Conservation (phyloP, 2,797 vertebrate species). For the Epinephelus awoara region DNA sequence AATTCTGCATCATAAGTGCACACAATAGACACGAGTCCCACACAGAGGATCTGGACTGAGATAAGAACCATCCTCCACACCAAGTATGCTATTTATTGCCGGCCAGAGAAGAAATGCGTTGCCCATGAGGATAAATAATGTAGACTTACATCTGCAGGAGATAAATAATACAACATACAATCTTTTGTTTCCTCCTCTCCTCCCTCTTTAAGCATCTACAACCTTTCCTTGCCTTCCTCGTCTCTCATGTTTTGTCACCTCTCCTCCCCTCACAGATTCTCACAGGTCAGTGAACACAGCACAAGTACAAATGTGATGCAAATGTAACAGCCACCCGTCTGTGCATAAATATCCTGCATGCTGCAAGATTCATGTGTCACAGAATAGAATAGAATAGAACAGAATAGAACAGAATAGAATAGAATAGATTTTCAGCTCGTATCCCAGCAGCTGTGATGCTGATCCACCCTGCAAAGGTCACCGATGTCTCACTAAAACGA, state of each 20-base stretch:
- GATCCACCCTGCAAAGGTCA: conserved; percentile 63
- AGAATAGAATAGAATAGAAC: neutral
- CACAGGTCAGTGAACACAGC: conserved; percentile 62
- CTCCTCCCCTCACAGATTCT: conserved; percentile 25
- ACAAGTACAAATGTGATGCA: conserved; percentile 46
- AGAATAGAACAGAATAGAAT: neutral
- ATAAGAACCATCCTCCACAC: conserved; percentile 8
- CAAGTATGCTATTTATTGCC: conserved; percentile 8
- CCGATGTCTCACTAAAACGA: conserved; percentile 11
- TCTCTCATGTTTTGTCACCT: conserved; percentile 52
- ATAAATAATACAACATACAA: conserved; percentile 67
- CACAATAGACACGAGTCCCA: neutral
- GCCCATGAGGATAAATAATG: conserved; percentile 67
- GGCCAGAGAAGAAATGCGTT: conserved; percentile 25
- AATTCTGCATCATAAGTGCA: conserved; percentile 1
- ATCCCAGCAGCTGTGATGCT: conserved; percentile 23
- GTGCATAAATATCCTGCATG: conserved; percentile 13
- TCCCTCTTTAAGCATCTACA: conserved; percentile 26
- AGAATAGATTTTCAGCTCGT: neutral
- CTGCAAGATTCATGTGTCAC: conserved; percentile 21
- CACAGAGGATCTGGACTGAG: conserved; percentile 1
- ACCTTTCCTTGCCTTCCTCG: conserved; percentile 35
- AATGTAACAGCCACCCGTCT: conserved; percentile 36
- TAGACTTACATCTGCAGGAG: conserved; percentile 65
- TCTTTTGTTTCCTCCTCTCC: conserved; percentile 53